A percentile compares a stretch with the other conserved stretches of the same genome.
These are phyloP conservation scores for Regulus satrapa DNA, from an alignment of 2,113 vertebrate species.

Conservation along the genomic window DNA sequence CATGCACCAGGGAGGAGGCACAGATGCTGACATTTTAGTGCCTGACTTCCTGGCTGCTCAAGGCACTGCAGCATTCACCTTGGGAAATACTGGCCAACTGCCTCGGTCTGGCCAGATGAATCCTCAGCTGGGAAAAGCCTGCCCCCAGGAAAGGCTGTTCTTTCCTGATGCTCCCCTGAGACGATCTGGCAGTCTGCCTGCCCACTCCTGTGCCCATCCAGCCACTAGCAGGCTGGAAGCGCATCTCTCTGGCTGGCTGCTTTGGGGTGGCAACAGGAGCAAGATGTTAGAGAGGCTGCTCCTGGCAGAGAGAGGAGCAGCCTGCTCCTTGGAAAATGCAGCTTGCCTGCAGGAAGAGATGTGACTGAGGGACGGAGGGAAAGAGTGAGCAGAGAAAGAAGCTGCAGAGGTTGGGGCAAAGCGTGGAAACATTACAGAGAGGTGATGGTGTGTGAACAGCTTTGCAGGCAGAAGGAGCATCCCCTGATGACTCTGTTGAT, in stretches of 20 bases:
- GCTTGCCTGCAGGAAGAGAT: not conserved
- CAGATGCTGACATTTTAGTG: not conserved
- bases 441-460: accelerated
- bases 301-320: not conserved
- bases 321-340: not conserved
- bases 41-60: not conserved
- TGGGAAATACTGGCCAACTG: not conserved
- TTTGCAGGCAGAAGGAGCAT: not conserved
- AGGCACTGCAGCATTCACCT: not conserved
- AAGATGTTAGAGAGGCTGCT: not conserved
- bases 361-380: not conserved
- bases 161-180: not conserved
- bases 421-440: accelerated
- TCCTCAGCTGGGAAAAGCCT: not conserved
- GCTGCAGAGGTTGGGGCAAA: not conserved
- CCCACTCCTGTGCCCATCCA: not conserved
- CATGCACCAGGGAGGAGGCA: not conserved
- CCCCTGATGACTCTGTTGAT: not conserved
- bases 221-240: not conserved
- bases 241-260: not conserved
- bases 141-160: not conserved
- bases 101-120: not conserved
- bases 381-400: not conserved
- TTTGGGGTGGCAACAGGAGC: not conserved
- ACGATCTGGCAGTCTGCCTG: not conserved